phyloP scores from a whole-genome alignment of 2,797 vertebrate species.

The Phalloptychus januarius region DNA sequence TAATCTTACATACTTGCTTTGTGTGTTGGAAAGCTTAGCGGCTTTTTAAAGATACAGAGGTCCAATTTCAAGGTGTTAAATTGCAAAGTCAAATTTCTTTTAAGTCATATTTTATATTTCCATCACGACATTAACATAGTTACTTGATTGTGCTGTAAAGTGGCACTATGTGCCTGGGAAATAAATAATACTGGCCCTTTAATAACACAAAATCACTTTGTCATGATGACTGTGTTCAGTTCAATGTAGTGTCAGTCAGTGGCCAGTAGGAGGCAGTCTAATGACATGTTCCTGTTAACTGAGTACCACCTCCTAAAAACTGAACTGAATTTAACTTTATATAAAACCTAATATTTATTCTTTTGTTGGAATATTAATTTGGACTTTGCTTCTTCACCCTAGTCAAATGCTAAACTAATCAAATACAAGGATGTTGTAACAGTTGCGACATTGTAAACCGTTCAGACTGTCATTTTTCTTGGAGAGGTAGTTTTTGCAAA shows the following conservation, averaged over 20 bases:
- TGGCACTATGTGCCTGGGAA: too few relatives aligned
- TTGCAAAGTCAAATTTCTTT: too few relatives aligned
- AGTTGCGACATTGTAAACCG: background rate
- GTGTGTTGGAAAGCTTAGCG: too few relatives aligned
- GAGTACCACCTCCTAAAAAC: background rate
- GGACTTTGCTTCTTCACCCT: background rate
- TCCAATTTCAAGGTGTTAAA: too few relatives aligned
- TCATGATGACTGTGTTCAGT: background rate
- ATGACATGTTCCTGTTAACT: background rate
- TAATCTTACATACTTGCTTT: too few relatives aligned
- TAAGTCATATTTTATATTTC: too few relatives aligned
- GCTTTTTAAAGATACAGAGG: too few relatives aligned
- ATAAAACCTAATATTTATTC: background rate
- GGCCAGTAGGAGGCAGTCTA: constrained; percentile 25
- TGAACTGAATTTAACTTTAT: background rate
- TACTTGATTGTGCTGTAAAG: too few relatives aligned
- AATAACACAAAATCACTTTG: too few relatives aligned
- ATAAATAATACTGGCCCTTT: too few relatives aligned
- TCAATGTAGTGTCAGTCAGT: background rate
- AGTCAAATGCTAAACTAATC: background rate
- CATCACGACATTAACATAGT: too few relatives aligned
- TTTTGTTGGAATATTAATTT: background rate
- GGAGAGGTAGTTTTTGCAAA: background rate
- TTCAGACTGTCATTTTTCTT: background rate
- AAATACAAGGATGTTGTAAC: background rate